Evolutionary conservation across 1,140 invertebrate species (phyloP).

Genomic region (Ceratitis capitata): DNA sequence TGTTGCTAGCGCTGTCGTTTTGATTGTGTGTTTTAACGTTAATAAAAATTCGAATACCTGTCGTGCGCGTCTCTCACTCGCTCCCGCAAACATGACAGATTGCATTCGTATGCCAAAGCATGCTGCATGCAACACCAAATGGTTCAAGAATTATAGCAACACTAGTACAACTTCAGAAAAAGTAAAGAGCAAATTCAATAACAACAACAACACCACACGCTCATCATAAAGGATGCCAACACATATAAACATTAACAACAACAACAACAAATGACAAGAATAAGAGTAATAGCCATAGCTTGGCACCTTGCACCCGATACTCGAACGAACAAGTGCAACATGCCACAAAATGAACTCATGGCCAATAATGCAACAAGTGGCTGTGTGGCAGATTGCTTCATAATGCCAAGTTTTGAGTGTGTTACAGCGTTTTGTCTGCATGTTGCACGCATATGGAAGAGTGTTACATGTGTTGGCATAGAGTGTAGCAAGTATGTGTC

Average conservation of each 20-base stretch:
- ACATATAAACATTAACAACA: no score
- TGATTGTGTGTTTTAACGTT: no score
- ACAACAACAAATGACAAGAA: not conserved
- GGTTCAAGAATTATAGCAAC: not conserved
- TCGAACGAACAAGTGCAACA: not conserved
- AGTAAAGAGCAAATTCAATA: not conserved
- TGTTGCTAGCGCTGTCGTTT: not conserved
- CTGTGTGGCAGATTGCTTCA: not conserved
- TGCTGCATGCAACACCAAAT: not conserved
- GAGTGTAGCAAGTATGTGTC: constrained; percentile 8
- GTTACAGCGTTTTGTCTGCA: not conserved
- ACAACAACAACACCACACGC: not conserved
- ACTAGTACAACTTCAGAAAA: not conserved
- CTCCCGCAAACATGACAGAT: constrained; percentile 4
- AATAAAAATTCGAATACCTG: not conserved
- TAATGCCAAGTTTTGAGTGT: not conserved
- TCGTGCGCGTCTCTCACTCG: not conserved
- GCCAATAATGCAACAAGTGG: constrained; percentile 4
- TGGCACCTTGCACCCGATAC: not conserved
- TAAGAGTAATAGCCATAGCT: not conserved
- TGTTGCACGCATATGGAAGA: constrained; percentile 17
- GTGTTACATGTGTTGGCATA: not conserved
- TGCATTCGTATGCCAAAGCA: not conserved
- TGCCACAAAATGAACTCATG: not conserved
- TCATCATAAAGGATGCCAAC: not conserved